A percentile compares a stretch with the other conserved stretches of the same genome.
phyloP scores from a whole-genome alignment of 2,888 invertebrate species.

The Parelbella ahira region DNA sequence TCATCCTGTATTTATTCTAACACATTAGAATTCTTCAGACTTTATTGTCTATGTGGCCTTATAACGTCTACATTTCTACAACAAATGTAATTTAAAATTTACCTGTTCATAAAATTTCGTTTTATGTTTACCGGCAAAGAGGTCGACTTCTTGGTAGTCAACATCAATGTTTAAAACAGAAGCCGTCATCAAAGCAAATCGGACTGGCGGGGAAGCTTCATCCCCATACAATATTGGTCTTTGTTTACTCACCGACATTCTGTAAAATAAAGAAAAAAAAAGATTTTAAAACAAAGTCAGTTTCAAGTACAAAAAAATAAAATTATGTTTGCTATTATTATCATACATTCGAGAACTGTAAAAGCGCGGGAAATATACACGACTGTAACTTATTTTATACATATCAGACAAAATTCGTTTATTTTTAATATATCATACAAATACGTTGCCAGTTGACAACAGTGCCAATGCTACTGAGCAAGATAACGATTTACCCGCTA shows the following conservation, averaged over 20 bases:
- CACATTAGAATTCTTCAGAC: too few relatives aligned
- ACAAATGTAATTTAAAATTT: too few relatives aligned
- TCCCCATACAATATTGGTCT: constrained; percentile 68
- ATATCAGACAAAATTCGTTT: constrained; percentile 1
- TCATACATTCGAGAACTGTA: neutral
- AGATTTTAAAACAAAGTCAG: too few relatives aligned
- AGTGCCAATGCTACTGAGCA: too few relatives aligned
- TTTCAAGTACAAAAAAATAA: too few relatives aligned
- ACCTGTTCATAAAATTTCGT: constrained; percentile 56
- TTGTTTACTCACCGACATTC: constrained; percentile 3
- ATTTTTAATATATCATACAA: too few relatives aligned
- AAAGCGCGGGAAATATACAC: constrained; percentile 3
- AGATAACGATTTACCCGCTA: neutral
- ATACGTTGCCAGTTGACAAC: neutral
- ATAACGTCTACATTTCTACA: too few relatives aligned
- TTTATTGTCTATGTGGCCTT: too few relatives aligned
- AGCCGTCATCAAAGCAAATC: constrained; percentile 77
- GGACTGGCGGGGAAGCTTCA: constrained; percentile 71
- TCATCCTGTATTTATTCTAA: too few relatives aligned
- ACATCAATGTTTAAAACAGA: constrained; percentile 60
- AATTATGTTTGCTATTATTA: too few relatives aligned
- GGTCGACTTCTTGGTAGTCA: constrained; percentile 65
- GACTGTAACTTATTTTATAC: constrained; percentile 2
- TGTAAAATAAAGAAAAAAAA: constrained; percentile 25
- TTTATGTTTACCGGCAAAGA: constrained; percentile 61